phyloP scores from a whole-genome alignment of 23 tunicate species.

The Clavelina lepadiformis region DNA sequence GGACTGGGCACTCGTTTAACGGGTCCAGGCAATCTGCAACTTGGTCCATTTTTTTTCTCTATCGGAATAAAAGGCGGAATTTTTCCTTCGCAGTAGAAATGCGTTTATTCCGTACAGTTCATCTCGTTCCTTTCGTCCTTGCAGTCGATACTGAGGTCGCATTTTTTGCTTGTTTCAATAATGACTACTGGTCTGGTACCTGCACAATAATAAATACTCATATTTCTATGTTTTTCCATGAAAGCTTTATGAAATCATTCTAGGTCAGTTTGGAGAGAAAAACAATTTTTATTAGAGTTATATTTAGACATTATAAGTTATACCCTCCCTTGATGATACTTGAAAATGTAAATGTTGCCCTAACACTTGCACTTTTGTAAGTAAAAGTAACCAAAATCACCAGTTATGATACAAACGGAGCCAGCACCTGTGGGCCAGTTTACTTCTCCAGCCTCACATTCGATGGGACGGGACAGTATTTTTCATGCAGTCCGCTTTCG shows the following conservation, averaged over 20 bases:
- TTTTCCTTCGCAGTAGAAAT: conserved; percentile 37
- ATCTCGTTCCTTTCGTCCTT: conserved; percentile 28
- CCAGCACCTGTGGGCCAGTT: too few relatives aligned
- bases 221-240: too few relatives aligned
- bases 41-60: conserved; percentile 18
- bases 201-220: too few relatives aligned
- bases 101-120: conserved; percentile 23
- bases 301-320: background rate
- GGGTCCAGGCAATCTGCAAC: conserved; percentile 25
- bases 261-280: too few relatives aligned
- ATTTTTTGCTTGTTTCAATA: background rate
- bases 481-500: conserved; percentile 25
- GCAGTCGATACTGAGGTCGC: conserved; percentile 13
- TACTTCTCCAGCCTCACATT: conserved; percentile 36
- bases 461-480: conserved; percentile 7
- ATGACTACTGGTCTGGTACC: conserved; percentile 1
- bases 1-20: conserved; percentile 46
- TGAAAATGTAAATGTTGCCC: too few relatives aligned
- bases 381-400: too few relatives aligned
- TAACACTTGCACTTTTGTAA: too few relatives aligned
- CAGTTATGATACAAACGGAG: too few relatives aligned
- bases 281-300: too few relatives aligned
- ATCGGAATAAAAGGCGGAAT: conserved; percentile 29
- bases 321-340: too few relatives aligned
- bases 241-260: too few relatives aligned